Evolutionary conservation across 1,140 invertebrate genomes (phyloP).

Genomic region (Trichonephila inaurata): DNA sequence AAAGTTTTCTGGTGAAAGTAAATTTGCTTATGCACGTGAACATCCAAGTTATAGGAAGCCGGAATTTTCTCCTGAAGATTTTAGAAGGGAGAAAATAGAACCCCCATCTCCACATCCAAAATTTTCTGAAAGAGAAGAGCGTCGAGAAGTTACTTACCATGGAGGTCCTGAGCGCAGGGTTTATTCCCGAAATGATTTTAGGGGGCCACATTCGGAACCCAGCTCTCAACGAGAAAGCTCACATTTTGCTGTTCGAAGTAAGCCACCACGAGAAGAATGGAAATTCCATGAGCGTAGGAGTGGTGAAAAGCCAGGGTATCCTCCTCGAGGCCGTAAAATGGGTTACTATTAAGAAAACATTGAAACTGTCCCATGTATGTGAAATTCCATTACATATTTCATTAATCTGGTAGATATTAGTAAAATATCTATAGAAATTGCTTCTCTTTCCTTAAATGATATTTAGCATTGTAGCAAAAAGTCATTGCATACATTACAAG

Average conservation of each 20-base stretch:
- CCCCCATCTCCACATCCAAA: conserved; percentile 12
- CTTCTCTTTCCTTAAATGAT: no score
- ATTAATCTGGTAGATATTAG: background rate
- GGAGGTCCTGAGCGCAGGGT: conserved; percentile 54
- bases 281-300: conserved; percentile 65
- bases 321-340: conserved; percentile 43
- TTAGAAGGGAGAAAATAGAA: conserved; percentile 49
- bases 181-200: conserved; percentile 69
- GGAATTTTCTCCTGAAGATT: conserved; percentile 18
- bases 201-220: conserved; percentile 55
- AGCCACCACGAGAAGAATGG: conserved; percentile 66
- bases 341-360: background rate
- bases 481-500: no score
- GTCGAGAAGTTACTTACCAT: conserved; percentile 66
- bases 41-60: conserved; percentile 26
- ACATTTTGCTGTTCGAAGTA: conserved; percentile 50
- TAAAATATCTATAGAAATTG: no score
- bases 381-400: background rate
- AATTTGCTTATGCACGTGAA: conserved; percentile 21
- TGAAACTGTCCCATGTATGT: background rate
- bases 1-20: conserved; percentile 19
- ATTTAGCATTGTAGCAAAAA: no score
- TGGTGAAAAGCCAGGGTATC: conserved; percentile 60
- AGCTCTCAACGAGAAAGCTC: conserved; percentile 34
- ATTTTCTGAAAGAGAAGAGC: conserved; percentile 40